Evolutionary conservation across 2,113 vertebrate species (phyloP).

Genomic region (Rafetus swinhoei): DNA sequence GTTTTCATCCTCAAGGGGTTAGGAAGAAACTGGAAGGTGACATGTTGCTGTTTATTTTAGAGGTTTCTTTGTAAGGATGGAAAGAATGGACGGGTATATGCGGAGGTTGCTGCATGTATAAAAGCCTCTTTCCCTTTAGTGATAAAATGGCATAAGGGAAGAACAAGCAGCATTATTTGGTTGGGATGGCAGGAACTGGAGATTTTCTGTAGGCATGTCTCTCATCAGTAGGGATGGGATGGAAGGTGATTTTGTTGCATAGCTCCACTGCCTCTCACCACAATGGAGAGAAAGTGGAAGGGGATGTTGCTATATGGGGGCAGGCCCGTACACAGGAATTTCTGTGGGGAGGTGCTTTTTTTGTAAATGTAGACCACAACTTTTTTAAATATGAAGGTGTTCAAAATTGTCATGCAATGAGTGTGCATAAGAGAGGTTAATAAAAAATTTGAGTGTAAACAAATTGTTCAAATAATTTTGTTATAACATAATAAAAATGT

Average conservation of each 20-base stretch:
- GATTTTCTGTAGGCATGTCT: not conserved
- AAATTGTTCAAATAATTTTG: too few relatives aligned
- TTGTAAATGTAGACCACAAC: too few relatives aligned
- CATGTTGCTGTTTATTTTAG: not conserved
- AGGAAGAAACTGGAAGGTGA: not conserved
- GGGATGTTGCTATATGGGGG: not conserved
- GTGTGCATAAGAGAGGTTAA: too few relatives aligned
- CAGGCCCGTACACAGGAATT: too few relatives aligned
- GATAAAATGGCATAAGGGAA: not conserved
- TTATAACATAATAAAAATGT: too few relatives aligned
- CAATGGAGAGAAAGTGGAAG: not conserved
- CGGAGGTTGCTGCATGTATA: not conserved
- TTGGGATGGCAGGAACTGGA: not conserved
- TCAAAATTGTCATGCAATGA: too few relatives aligned
- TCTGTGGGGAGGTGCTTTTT: too few relatives aligned
- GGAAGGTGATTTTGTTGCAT: too few relatives aligned
- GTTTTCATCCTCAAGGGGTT: not conserved
- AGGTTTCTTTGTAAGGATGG: not conserved
- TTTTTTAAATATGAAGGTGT: too few relatives aligned
- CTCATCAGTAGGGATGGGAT: not conserved
- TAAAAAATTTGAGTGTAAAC: too few relatives aligned
- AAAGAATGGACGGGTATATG: not conserved
- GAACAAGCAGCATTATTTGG: not conserved
- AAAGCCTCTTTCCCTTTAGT: not conserved
- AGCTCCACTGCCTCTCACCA: not conserved